These are phyloP conservation scores for Plebejus argus DNA, from an alignment of 2,888 invertebrate species.

Conservation along the genomic window DNA sequence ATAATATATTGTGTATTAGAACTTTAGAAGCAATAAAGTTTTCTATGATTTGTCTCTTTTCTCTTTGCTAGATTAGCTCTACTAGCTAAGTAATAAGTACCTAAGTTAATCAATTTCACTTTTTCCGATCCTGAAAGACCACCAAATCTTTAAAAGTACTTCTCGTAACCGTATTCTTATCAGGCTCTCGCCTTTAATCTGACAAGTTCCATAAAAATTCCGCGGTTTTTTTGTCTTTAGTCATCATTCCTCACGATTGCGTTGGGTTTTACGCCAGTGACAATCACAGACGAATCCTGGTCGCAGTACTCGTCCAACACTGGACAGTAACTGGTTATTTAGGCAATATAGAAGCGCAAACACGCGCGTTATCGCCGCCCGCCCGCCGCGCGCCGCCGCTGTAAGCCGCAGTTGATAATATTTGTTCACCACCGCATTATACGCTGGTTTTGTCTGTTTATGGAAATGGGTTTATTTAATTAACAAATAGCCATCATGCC, in stretches of 20 bases:
- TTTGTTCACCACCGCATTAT: not conserved
- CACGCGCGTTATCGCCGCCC: conserved; percentile 7
- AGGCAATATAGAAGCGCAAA: conserved; percentile 11
- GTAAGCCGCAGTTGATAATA: not conserved
- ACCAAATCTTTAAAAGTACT: too few relatives aligned
- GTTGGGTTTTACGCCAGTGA: not conserved
- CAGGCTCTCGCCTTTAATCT: too few relatives aligned
- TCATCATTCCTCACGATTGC: not conserved
- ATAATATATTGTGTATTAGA: not conserved
- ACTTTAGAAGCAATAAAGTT: too few relatives aligned
- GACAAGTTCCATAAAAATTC: too few relatives aligned
- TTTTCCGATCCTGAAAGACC: too few relatives aligned
- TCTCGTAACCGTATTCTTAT: too few relatives aligned
- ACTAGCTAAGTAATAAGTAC: too few relatives aligned
- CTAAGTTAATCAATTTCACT: too few relatives aligned
- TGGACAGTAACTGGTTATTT: conserved; percentile 14
- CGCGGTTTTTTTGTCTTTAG: not conserved
- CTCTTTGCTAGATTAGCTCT: too few relatives aligned
- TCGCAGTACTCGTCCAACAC: not conserved
- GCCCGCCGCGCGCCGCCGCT: conserved; percentile 1
- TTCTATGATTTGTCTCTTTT: too few relatives aligned
- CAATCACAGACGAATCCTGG: not conserved
- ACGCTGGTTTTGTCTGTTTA: not conserved
- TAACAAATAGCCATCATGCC: not conserved
- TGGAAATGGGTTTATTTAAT: not conserved